Conservation (phyloP, 2,888 invertebrate species). For the Zootermopsis nevadensis region DNA sequence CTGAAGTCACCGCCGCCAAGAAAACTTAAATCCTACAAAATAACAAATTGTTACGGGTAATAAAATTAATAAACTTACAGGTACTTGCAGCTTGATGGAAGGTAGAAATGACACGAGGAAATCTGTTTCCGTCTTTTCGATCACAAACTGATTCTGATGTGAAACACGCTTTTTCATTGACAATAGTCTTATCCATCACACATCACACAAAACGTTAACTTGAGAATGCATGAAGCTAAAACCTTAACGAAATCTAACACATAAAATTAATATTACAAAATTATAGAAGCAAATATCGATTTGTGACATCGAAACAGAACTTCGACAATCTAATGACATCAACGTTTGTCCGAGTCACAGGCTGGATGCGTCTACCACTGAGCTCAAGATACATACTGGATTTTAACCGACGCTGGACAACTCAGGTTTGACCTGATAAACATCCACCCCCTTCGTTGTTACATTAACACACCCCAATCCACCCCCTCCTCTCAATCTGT, state of each 20-base stretch:
- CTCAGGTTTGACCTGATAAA: constrained; percentile 23
- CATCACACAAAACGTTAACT: neutral
- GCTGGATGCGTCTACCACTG: neutral
- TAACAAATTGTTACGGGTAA: neutral
- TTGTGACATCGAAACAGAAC: no score
- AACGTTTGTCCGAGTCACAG: no score
- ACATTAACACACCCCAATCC: constrained; percentile 1
- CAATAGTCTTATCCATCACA: neutral
- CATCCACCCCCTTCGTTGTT: constrained; percentile 1
- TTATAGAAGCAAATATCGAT: no score
- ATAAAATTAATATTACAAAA: no score
- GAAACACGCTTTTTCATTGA: neutral
- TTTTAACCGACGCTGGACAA: constrained; percentile 19
- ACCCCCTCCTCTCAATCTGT: neutral
- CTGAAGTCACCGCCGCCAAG: no score
- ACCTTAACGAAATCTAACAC: no score
- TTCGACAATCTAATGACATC: no score
- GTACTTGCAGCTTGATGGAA: neutral
- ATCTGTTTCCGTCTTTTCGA: neutral
- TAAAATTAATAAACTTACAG: neutral
- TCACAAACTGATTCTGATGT: neutral
- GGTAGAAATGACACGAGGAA: neutral
- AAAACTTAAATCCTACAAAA: no score
- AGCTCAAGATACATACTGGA: neutral
- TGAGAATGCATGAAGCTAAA: no score